Percentiles rank a stretch among this genome's conserved stretches.
phyloP scores from a whole-genome alignment of 1,140 invertebrate genomes.

The Nephila pilipes region DNA sequence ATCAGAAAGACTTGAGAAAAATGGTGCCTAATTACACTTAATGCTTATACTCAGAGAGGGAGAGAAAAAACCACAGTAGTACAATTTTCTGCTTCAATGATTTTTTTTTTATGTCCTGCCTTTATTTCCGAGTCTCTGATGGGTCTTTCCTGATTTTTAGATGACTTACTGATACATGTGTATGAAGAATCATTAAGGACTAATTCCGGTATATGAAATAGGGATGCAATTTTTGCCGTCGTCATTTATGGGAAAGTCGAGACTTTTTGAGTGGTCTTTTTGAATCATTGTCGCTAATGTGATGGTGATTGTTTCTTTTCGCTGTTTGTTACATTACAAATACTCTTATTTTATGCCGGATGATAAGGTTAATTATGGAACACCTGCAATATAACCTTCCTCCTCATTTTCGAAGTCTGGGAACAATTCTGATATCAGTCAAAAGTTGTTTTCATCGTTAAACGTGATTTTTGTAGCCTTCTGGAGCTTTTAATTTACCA shows the following conservation, averaged over 20 bases:
- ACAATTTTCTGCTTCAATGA: constrained; percentile 46
- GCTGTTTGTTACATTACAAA: background rate
- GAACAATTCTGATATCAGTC: background rate
- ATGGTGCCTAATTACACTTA: constrained; percentile 63
- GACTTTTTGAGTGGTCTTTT: background rate
- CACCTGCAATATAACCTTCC: background rate
- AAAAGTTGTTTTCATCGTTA: too few species aligned
- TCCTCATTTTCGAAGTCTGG: background rate
- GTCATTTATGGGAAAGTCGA: constrained; percentile 25
- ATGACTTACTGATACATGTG: background rate
- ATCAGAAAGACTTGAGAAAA: constrained; percentile 40
- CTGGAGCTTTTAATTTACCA: too few species aligned
- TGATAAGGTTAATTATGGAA: constrained; percentile 5
- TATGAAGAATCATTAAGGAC: constrained; percentile 39
- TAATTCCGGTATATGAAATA: constrained; percentile 26
- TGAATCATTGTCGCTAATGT: background rate
- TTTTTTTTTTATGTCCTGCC: constrained; percentile 12
- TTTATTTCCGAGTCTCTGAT: background rate
- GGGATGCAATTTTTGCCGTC: background rate
- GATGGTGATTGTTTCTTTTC: constrained; percentile 10
- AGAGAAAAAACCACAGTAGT: background rate
- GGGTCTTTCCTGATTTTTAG: constrained; percentile 23
- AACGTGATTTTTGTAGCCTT: too few species aligned
- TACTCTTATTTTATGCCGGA: constrained; percentile 17
- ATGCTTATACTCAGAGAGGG: constrained; percentile 22